Conservation (phyloP, 2,888 invertebrate genomes). For the Tiphia femorata region DNA sequence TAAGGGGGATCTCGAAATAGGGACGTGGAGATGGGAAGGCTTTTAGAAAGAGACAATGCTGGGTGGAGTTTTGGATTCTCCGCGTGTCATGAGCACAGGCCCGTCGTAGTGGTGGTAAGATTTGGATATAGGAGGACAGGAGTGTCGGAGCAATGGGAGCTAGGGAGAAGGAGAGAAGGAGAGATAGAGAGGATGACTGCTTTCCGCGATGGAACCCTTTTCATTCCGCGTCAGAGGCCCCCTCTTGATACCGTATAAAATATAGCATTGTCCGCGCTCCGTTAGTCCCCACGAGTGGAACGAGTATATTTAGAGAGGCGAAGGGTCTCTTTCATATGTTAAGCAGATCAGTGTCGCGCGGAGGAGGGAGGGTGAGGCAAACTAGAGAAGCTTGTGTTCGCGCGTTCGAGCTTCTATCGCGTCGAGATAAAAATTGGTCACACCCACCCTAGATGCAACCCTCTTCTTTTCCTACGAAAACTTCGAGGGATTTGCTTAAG, state of each 20-base stretch:
- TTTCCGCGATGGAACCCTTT: slow-evolving; percentile 39
- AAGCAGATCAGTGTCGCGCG: slow-evolving; percentile 62
- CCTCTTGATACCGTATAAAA: slow-evolving; percentile 61
- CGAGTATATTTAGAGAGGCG: slow-evolving; percentile 63
- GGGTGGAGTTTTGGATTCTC: no score
- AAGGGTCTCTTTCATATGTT: slow-evolving; percentile 65
- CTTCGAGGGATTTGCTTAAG: no score
- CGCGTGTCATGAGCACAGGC: no score
- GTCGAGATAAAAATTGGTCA: no score
- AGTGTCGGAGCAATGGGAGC: not conserved
- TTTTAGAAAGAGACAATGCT: not conserved
- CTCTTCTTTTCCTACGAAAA: no score
- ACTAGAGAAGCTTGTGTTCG: slow-evolving; percentile 5
- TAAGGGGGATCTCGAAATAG: no score
- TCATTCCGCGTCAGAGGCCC: slow-evolving; percentile 49
- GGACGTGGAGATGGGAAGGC: slow-evolving; percentile 5
- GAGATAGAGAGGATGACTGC: slow-evolving; percentile 16
- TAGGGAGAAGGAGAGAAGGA: not conserved
- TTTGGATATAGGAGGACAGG: not conserved
- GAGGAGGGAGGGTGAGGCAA: slow-evolving; percentile 2
- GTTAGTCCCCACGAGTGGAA: slow-evolving; percentile 60
- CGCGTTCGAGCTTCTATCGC: no score
- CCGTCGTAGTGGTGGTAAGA: no score
- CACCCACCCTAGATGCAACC: no score
- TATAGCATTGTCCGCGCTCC: slow-evolving; percentile 65